A percentile compares a stretch with the other conserved stretches of the same genome.
phyloP scores from a whole-genome alignment of 2,113 vertebrate genomes.

The Periophthalmus modestus region DNA sequence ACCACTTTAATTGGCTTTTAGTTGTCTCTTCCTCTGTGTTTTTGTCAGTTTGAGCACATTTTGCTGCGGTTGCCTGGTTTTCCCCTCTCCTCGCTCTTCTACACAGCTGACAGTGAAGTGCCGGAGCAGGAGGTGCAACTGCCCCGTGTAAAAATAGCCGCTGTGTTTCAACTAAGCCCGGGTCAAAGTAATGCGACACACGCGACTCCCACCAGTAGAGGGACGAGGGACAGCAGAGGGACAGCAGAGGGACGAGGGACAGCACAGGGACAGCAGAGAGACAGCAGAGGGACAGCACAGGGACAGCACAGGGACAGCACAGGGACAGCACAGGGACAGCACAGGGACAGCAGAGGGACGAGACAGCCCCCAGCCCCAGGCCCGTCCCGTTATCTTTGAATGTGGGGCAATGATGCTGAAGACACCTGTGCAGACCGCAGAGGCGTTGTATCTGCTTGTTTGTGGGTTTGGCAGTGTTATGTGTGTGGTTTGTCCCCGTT shows the following conservation, averaged over 20 bases:
- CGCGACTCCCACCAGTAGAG: conserved; percentile 10
- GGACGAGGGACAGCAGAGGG: too few species aligned
- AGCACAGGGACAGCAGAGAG: too few species aligned
- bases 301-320: too few species aligned
- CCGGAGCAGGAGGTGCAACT: conserved; percentile 61
- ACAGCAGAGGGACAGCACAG: background rate
- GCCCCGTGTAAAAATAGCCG: conserved; percentile 68
- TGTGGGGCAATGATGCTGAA: conserved; percentile 44
- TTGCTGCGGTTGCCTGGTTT: conserved; percentile 4
- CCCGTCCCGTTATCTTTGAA: background rate
- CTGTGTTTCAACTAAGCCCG: conserved; percentile 49
- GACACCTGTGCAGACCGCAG: conserved; percentile 39
- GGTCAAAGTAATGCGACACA: conserved; percentile 66
- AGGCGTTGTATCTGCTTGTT: background rate
- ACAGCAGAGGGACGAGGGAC: background rate
- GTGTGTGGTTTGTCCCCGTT: conserved; percentile 5
- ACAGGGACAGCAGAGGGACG: background rate
- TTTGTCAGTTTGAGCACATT: background rate
- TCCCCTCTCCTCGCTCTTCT: conserved; percentile 10
- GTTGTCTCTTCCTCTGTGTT: background rate
- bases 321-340: too few species aligned
- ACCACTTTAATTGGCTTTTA: conserved; percentile 1
- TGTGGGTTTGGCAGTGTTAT: conserved; percentile 1
- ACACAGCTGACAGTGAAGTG: conserved; percentile 62
- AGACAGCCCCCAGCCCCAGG: background rate